Base-by-base conservation (phyloP, 2,113 vertebrate genomes). In the Sebastes fasciatus region DNA sequence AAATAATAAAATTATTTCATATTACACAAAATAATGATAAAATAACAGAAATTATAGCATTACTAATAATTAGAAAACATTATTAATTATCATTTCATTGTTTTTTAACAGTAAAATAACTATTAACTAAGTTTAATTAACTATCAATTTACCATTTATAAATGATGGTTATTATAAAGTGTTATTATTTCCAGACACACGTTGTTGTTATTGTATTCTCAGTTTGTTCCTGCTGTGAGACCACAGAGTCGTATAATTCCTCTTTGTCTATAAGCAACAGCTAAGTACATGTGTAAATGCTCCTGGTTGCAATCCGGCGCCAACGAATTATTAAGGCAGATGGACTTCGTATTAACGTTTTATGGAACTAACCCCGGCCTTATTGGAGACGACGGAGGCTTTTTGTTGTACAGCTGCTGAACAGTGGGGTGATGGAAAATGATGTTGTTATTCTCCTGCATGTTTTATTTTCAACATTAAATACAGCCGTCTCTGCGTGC, bases 391-490 rank as follows among this genome's bases (percentile, higher is more conserved):
- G 64, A 67, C 3, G 19, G 17, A 40, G 43, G 1, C 58, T 60
- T 52, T 81, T 73, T 74, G 65, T 75, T 51, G 55, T 80, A 23
- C 73, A 89, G 86, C 80, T 77, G 79, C 66, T 70, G 62, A 89
- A 77, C 81, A 88, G 69, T 52, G 1, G 82, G 34, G 74, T 16
- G 48, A 73, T 26, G 65, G 48, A 16, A 73, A 82, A 84, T 74
- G 23, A 81, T 68, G 79, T 58, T 63, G 21, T 79, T 86, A 21
- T 84, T 88, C 58, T 66, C 16, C 68, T 46, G 48, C 65, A 63
- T 81, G 74, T 89, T 91, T 86, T 82, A 86, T 86, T 77, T 84
- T 69, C 68, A 82, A 68, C 80, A 90, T 87, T 87, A 82, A 86
- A 90, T 78, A 69, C 26, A 57, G 49, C 46, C 19, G 43, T 68